phyloP scores from a whole-genome alignment of 2,113 vertebrate genomes.

The Antennarius striatus region DNA sequence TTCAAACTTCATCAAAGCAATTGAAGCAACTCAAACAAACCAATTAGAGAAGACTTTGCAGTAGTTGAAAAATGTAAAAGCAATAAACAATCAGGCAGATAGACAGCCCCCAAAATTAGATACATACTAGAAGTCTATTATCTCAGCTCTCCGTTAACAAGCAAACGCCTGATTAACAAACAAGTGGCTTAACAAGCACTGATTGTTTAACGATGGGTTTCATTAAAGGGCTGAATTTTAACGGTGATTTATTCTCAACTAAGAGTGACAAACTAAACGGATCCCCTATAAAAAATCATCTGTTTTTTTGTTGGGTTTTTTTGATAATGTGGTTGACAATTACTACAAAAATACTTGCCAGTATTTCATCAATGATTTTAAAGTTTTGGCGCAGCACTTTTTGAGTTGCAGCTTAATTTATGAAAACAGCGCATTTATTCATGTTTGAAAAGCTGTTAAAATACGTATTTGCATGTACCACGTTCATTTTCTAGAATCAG shows the following conservation, averaged over 20 bases:
- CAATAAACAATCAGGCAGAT: constrained; percentile 69
- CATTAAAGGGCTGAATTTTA: constrained; percentile 62
- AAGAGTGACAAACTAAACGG: constrained; percentile 30
- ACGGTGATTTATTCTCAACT: constrained; percentile 54
- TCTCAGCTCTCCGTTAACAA: constrained; percentile 72
- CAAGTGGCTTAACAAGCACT: constrained; percentile 67
- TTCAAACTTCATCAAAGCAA: constrained; percentile 45
- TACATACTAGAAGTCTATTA: constrained; percentile 71
- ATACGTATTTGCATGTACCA: too few species aligned
- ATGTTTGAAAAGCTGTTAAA: too few species aligned
- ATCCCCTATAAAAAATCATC: background rate
- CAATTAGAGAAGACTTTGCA: constrained; percentile 52
- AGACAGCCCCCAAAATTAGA: constrained; percentile 71
- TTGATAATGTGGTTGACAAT: too few species aligned
- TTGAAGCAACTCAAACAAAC: constrained; percentile 57
- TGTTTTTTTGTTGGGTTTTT: too few species aligned
- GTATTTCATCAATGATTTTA: too few species aligned
- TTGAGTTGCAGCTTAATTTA: too few species aligned
- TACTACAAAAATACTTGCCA: too few species aligned
- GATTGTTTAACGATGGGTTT: constrained; percentile 54
- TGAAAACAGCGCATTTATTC: too few species aligned
- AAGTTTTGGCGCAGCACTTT: too few species aligned
- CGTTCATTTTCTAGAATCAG: too few species aligned
- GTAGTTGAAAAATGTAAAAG: constrained; percentile 56
- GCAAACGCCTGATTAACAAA: constrained; percentile 74